A percentile compares a stretch with the other conserved stretches of the same genome.
phyloP scores from a whole-genome alignment of 2,797 vertebrate species.

The Kryptolebias ocellatus region DNA sequence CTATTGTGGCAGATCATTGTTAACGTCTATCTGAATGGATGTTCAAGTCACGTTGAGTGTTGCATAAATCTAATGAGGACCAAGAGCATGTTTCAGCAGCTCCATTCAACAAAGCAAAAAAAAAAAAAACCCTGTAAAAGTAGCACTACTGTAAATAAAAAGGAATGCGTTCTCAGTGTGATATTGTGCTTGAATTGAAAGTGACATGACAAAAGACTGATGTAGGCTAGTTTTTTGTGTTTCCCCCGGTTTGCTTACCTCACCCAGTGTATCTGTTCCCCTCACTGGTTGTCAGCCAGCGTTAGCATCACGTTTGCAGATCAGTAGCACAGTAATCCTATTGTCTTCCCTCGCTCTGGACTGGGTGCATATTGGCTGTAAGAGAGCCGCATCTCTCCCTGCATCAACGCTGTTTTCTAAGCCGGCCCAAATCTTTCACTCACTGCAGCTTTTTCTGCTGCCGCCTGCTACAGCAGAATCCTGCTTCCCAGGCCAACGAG shows the following conservation, averaged over 20 bases:
- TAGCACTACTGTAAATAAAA: constrained; percentile 2
- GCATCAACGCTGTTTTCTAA: constrained; percentile 43
- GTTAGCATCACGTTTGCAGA: constrained; percentile 56
- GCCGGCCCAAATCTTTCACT: constrained; percentile 68
- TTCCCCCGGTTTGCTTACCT: constrained; percentile 8
- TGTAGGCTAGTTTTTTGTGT: neutral
- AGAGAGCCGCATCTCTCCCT: constrained; percentile 54
- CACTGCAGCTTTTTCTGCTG: constrained; percentile 68
- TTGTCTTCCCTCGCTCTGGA: constrained; percentile 34
- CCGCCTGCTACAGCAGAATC: constrained; percentile 53
- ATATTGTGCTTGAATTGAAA: neutral
- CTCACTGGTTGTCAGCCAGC: constrained; percentile 38
- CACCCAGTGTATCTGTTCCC: constrained; percentile 9
- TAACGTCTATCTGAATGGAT: constrained; percentile 6
- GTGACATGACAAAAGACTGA: neutral
- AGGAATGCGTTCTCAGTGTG: neutral
- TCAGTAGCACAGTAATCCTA: constrained; percentile 50
- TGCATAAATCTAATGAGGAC: constrained; percentile 5
- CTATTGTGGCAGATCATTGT: constrained; percentile 1
- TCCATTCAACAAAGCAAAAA: neutral
- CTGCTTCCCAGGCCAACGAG: constrained; percentile 32
- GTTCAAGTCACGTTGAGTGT: neutral
- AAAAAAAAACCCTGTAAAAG: neutral
- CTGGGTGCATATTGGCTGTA: constrained; percentile 54
- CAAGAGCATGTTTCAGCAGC: neutral